phyloP scores from a whole-genome alignment of 2,113 vertebrate species.

The Electrona antarctica region DNA sequence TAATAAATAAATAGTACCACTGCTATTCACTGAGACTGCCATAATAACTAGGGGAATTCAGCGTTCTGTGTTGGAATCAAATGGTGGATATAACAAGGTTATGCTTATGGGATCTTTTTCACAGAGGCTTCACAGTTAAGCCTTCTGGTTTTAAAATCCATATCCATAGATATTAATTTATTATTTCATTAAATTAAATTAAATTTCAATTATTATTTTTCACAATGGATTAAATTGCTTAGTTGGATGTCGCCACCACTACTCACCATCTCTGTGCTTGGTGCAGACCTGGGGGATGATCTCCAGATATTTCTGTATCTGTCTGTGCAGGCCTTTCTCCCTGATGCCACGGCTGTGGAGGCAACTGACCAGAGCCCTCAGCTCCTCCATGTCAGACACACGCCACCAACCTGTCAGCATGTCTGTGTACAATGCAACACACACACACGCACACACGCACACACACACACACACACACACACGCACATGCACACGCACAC shows the following conservation, averaged over 20 bases:
- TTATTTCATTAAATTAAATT: no score
- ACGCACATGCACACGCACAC: background rate
- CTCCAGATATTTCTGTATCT: slow-evolving; percentile 97
- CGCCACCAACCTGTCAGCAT: slow-evolving; percentile 97
- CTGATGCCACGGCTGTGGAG: slow-evolving; percentile 93
- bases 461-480: background rate
- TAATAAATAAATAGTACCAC: no score
- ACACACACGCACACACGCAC: background rate
- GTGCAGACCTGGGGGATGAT: slow-evolving; percentile 93
- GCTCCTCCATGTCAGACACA: slow-evolving; percentile 90
- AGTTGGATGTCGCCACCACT: no score
- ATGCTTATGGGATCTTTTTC: no score
- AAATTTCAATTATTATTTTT: no score
- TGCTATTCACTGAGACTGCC: no score
- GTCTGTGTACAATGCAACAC: slow-evolving; percentile 72
- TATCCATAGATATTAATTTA: no score
- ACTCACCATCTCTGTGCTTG: slow-evolving; percentile 92
- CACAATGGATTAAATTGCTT: background rate
- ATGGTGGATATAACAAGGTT: no score
- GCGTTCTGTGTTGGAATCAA: no score
- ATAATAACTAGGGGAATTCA: no score
- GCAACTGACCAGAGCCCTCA: slow-evolving; percentile 86
- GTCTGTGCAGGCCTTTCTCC: slow-evolving; percentile 95
- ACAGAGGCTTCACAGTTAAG: no score
- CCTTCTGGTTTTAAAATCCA: no score